Evolutionary conservation across 64 coral and sea anemone species (phyloP).

Genomic region (Orbicella faveolata): DNA sequence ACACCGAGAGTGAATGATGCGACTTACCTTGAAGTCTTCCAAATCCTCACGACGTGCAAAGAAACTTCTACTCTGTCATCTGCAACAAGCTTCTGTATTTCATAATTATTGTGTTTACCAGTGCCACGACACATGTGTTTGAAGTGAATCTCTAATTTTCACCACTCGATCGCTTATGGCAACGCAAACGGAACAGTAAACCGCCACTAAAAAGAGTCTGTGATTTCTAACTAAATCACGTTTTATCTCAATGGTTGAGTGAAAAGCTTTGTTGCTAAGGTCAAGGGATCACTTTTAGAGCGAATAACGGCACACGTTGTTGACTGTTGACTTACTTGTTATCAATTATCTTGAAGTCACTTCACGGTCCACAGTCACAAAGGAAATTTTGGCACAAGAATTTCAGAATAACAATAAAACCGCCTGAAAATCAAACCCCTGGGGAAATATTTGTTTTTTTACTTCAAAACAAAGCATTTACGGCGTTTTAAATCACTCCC

Average conservation of each 20-base stretch:
- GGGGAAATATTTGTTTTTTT: constrained; percentile 21
- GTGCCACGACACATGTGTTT: background rate
- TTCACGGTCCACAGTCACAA: constrained; percentile 11
- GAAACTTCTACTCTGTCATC: background rate
- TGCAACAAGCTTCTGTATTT: background rate
- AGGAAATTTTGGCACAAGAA: background rate
- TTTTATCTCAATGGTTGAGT: background rate
- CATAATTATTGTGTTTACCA: background rate
- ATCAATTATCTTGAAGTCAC: background rate
- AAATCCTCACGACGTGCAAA: background rate
- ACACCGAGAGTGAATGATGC: background rate
- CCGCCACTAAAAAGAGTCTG: background rate
- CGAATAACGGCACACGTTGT: background rate
- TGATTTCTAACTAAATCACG: background rate
- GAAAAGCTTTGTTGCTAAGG: background rate
- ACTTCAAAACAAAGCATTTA: background rate
- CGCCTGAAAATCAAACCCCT: background rate
- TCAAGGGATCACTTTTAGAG: constrained; percentile 16
- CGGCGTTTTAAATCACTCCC: background rate
- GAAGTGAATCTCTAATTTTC: background rate
- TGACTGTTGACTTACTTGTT: background rate
- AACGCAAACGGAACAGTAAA: background rate
- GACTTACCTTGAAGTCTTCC: background rate
- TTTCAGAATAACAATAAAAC: background rate
- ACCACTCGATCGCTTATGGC: background rate